Evolutionary conservation across 2,113 vertebrate genomes (phyloP), one percentile per base, ranked within the genome.

Genomic region (Centropus bengalensis): DNA sequence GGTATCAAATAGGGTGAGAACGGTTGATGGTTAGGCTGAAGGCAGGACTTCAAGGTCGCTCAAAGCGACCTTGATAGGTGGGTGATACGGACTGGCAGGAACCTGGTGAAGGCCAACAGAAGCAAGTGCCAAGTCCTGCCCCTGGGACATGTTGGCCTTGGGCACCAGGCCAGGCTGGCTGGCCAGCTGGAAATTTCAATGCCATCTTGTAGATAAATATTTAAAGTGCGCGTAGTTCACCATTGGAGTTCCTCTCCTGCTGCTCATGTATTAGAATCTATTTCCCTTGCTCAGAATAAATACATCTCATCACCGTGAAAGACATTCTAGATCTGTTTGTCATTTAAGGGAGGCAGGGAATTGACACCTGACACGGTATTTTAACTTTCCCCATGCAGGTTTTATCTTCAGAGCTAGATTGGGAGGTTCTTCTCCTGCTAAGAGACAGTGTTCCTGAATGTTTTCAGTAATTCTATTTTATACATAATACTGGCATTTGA

Each of bases 341-440:
- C 40, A 20, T 7, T 33, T 32, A 2, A 21, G 28, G 47, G 28
- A 45, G 26, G 75, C 9, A 23, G 20, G 36, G 54, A 47, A 14
- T 33, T 44, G 64, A 0, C 51, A 9, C 5, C 21, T 23, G 33
- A 56, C 1, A 0, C 59, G 67, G 33, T 13, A 2, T 30, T 60
- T 60, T 44, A 44, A 44, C 15, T 59, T 54, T 22, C 24, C 5
- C 1, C 1, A 0, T 14, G 44, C 49, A 68, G 33, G 27, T 13
- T 36, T 66, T 20, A 33, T 20, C 17, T 70, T 54, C 38, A 36
- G 3, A 36, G 38, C 28, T 33, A 24, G 17, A 6, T 15, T 45
- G 56, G 23, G 55, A 10, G 20, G 6, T 18, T 55, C 8, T 19
- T 62, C 23, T 27, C 27, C 14, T 66, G 38, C 19, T 12, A 9